Percentiles rank a stretch among this genome's conserved stretches.
Conservation (phyloP, 2,113 vertebrate genomes). For the Onychostruthus taczanowskii region DNA sequence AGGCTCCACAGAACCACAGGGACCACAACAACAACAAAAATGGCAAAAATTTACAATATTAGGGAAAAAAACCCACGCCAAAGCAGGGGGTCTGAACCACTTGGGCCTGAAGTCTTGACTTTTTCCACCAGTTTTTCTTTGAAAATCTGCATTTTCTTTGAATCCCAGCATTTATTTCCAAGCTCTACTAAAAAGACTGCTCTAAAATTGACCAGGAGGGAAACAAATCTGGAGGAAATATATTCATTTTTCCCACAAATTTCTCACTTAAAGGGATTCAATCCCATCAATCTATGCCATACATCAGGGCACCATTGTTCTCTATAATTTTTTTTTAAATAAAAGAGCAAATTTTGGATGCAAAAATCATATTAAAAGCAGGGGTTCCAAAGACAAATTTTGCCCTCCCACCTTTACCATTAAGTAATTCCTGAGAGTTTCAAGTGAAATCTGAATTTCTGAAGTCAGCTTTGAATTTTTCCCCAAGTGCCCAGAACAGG, state of each 20-base stretch:
- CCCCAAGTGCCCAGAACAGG: background rate
- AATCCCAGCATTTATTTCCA: background rate
- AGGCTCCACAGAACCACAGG: no score
- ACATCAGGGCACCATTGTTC: background rate
- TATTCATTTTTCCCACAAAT: background rate
- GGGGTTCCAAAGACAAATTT: background rate
- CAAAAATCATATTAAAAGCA: background rate
- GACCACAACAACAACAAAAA: fast-evolving
- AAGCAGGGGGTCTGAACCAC: background rate
- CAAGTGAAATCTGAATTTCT: background rate
- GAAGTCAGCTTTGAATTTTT: background rate
- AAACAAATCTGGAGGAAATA: background rate
- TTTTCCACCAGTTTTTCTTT: background rate
- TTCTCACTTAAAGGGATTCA: background rate
- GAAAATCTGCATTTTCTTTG: no score
- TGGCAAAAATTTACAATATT: fast-evolving
- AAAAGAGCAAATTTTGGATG: background rate
- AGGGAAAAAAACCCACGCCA: fast-evolving
- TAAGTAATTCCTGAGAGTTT: background rate
- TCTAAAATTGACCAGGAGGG: background rate
- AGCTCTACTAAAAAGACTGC: background rate
- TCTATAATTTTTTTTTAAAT: background rate
- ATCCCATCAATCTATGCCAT: background rate
- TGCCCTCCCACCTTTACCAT: background rate
- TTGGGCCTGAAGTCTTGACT: fast-evolving